These are phyloP conservation scores for Scaptomyza cyrtandrae DNA, from an alignment of 2,888 invertebrate genomes.

Conservation along the genomic window DNA sequence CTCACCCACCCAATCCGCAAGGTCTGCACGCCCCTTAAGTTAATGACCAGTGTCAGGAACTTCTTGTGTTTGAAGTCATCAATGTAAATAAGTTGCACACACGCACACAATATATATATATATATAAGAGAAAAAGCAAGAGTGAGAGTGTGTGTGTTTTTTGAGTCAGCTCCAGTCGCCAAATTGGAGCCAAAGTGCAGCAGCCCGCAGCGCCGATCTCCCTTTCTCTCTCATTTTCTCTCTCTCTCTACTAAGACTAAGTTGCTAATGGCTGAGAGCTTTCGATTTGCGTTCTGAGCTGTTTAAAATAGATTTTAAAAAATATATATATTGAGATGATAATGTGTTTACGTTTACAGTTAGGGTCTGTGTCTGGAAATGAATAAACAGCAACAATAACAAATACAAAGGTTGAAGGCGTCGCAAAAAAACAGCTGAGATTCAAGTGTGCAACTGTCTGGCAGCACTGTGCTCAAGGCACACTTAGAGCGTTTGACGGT, in stretches of 20 bases:
- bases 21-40: constrained; percentile 19
- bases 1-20: constrained; percentile 28
- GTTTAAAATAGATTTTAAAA: constrained; percentile 27
- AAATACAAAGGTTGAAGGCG: constrained; percentile 28
- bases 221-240: neutral
- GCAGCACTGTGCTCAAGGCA: constrained; percentile 56
- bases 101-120: neutral
- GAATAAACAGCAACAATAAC: constrained; percentile 25
- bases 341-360: constrained; percentile 21
- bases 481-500: constrained; percentile 3
- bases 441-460: constrained; percentile 58
- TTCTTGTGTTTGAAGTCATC: constrained; percentile 59
- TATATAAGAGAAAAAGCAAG: constrained; percentile 22
- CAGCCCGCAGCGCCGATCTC: constrained; percentile 22
- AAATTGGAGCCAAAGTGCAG: constrained; percentile 33
- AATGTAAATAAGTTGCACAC: constrained; percentile 37
- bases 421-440: constrained; percentile 51
- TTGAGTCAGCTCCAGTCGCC: constrained; percentile 40
- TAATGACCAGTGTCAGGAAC: constrained; percentile 65
- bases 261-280: constrained; percentile 31
- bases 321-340: neutral
- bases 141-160: constrained; percentile 23
- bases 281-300: constrained; percentile 39
- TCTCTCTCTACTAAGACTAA: constrained; percentile 24
- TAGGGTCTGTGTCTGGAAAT: constrained; percentile 16